Percentiles rank a stretch among this genome's conserved stretches.
Conservation (phyloP, 1,140 invertebrate genomes). For the Drosophila albomicans region DNA sequence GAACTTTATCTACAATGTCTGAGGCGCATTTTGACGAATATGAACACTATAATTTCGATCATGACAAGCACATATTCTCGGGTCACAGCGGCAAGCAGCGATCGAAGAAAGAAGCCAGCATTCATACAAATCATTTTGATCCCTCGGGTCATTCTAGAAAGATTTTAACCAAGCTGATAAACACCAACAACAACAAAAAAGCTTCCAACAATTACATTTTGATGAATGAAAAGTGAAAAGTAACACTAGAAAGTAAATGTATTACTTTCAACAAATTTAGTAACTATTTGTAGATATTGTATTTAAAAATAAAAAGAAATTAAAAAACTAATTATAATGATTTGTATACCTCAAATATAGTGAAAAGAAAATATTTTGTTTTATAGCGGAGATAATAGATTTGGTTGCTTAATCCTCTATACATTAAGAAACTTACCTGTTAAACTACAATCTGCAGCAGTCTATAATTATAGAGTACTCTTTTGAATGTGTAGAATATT, state of each 20-base stretch:
- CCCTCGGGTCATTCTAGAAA: constrained; percentile 95
- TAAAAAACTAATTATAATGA: background rate
- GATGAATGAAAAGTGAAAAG: constrained; percentile 26
- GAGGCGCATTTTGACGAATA: constrained; percentile 92
- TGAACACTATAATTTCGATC: constrained; percentile 96
- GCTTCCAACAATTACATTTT: constrained; percentile 61
- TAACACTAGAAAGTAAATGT: background rate
- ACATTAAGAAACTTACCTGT: too few relatives aligned
- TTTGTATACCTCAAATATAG: background rate
- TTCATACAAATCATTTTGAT: constrained; percentile 95
- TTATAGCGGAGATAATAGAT: too few relatives aligned
- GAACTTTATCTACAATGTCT: constrained; percentile 56
- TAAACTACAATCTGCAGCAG: too few relatives aligned
- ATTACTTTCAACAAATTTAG: background rate
- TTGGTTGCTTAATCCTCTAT: too few relatives aligned
- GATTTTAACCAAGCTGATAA: constrained; percentile 93
- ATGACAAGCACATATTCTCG: constrained; percentile 94
- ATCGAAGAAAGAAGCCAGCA: constrained; percentile 92
- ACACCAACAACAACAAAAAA: constrained; percentile 91
- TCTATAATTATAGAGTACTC: background rate
- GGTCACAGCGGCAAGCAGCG: constrained; percentile 94
- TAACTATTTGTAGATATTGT: background rate
- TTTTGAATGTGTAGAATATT: background rate
- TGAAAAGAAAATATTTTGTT: too few relatives aligned
- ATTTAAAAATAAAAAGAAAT: background rate